Percentiles rank a stretch among this genome's conserved stretches.
Evolutionary conservation across 2,113 vertebrate species (phyloP).

Genomic region (Hippocampus guttulatus): DNA sequence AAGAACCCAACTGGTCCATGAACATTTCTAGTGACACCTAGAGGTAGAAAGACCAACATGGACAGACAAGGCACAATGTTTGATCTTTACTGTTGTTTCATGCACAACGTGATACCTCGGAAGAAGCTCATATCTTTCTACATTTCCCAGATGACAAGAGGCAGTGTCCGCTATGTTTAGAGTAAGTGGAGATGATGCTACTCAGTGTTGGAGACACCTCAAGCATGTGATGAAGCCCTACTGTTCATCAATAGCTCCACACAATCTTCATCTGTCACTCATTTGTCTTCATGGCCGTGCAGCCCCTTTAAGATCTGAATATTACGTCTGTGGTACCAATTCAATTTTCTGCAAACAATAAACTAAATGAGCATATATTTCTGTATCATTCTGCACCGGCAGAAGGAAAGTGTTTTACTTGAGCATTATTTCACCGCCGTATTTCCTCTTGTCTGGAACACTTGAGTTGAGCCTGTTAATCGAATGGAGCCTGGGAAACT

Average conservation of each 20-base stretch:
- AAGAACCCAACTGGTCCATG: conserved; percentile 23
- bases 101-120: conserved; percentile 32
- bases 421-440: conserved; percentile 58
- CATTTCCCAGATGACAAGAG: conserved; percentile 53
- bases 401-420: conserved; percentile 62
- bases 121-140: conserved; percentile 45
- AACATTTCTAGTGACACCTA: conserved; percentile 75
- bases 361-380: conserved; percentile 58
- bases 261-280: conserved; percentile 45
- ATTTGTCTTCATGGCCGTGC: conserved; percentile 46
- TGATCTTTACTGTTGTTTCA: conserved; percentile 29
- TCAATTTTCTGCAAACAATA: conserved; percentile 62
- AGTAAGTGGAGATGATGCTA: conserved; percentile 53
- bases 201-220: conserved; percentile 45
- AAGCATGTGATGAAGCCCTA: conserved; percentile 56
- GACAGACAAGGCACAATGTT: conserved; percentile 9
- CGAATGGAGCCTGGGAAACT: conserved; percentile 50
- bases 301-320: conserved; percentile 63
- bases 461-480: conserved; percentile 53
- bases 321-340: conserved; percentile 61
- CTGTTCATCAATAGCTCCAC: conserved; percentile 56
- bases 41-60: conserved; percentile 53
- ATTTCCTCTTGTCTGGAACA: conserved; percentile 73
- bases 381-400: conserved; percentile 35
- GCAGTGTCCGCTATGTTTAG: conserved; percentile 21